Evolutionary conservation across 2,797 vertebrate species (phyloP).

Genomic region (Clarias laeviceps): DNA sequence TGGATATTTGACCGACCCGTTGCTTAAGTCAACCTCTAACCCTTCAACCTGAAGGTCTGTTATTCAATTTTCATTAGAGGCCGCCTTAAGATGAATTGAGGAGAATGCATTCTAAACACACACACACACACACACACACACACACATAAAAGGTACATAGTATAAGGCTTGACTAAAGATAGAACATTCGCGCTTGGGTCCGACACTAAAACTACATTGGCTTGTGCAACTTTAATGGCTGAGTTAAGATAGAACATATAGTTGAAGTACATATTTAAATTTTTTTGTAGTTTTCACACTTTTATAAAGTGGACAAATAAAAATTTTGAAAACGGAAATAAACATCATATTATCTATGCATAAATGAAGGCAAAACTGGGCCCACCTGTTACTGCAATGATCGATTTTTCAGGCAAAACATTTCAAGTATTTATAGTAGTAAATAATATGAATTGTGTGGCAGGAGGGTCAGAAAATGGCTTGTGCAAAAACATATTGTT

Average conservation of each 20-base stretch:
- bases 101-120: slow-evolving; percentile 18
- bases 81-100: slow-evolving; percentile 71
- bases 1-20: slow-evolving; percentile 75
- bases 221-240: too few species aligned
- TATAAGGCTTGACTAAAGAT: not conserved
- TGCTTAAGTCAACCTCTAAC: slow-evolving; percentile 79
- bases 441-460: not conserved
- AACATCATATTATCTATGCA: not conserved
- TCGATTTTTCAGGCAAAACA: not conserved
- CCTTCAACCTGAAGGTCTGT: slow-evolving; percentile 71
- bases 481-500: not conserved
- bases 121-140: slow-evolving; percentile 17
- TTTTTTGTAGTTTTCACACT: too few species aligned
- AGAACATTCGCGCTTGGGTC: not conserved
- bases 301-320: not conserved
- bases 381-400: too few species aligned
- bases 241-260: too few species aligned
- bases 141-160: not conserved
- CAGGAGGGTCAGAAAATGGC: not conserved
- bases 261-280: too few species aligned
- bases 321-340: not conserved
- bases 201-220: too few species aligned
- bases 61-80: slow-evolving; percentile 82
- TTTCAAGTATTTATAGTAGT: not conserved
- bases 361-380: slow-evolving; percentile 2